Percentiles rank a stretch among this genome's conserved stretches.
phyloP scores from a whole-genome alignment of 2,888 invertebrate genomes.

The Azorinus chamasolen region DNA sequence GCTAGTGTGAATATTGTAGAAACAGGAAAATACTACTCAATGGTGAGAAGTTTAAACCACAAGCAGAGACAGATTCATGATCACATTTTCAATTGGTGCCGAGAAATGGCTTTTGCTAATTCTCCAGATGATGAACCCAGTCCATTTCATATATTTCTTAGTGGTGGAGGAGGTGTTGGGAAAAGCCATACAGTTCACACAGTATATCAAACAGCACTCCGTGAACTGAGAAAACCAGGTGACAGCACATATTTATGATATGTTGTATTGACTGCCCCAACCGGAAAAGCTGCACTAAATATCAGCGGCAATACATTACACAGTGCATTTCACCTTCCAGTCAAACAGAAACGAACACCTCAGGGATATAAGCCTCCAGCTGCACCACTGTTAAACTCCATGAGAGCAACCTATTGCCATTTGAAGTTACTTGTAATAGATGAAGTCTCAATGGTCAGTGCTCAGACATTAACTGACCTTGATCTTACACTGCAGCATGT shows the following conservation, averaged over 20 bases:
- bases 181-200: slow-evolving; percentile 51
- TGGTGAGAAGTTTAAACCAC: slow-evolving; percentile 21
- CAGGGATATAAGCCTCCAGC: slow-evolving; percentile 8
- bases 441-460: slow-evolving; percentile 51
- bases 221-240: slow-evolving; percentile 22
- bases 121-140: neutral
- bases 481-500: slow-evolving; percentile 20
- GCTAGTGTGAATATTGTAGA: slow-evolving; percentile 1
- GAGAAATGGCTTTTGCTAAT: slow-evolving; percentile 9
- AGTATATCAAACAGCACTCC: slow-evolving; percentile 40
- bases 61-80: slow-evolving; percentile 28
- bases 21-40: neutral
- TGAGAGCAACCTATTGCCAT: slow-evolving; percentile 27
- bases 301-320: slow-evolving; percentile 60
- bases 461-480: slow-evolving; percentile 17
- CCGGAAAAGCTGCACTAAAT: slow-evolving; percentile 63
- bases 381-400: slow-evolving; percentile 22
- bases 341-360: slow-evolving; percentile 17
- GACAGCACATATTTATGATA: slow-evolving; percentile 21
- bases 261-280: slow-evolving; percentile 59
- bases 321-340: slow-evolving; percentile 49
- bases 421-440: slow-evolving; percentile 36
- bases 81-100: slow-evolving; percentile 21
- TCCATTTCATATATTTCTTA: slow-evolving; percentile 50
- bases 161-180: slow-evolving; percentile 55